phyloP scores from a whole-genome alignment of 2,797 vertebrate genomes.

The Hemitrygon akajei region DNA sequence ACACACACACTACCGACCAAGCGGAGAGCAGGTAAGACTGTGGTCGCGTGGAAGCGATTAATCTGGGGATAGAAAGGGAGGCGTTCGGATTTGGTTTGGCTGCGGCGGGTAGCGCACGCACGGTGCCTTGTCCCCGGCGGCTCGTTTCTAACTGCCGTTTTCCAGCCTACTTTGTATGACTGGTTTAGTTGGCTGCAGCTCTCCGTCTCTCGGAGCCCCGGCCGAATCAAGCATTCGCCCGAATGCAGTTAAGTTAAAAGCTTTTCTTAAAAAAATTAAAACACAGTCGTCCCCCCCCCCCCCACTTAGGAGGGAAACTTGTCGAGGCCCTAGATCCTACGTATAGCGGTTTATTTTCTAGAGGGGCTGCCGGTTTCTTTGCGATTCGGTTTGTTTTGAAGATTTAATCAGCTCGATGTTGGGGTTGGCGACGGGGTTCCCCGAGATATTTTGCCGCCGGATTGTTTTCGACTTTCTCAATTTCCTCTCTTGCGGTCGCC shows the following conservation, averaged over 20 bases:
- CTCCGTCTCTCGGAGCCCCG: conserved; percentile 65
- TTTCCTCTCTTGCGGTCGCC: conserved; percentile 65
- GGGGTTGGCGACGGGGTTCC: conserved; percentile 59
- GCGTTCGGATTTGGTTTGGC: not conserved
- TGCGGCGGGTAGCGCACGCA: not conserved
- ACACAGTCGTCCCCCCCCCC: conserved; percentile 46
- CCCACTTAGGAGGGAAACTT: conserved; percentile 84
- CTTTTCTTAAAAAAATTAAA: conserved; percentile 50
- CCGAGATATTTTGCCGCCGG: conserved; percentile 81
- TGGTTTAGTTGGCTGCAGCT: conserved; percentile 65
- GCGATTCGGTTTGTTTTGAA: conserved; percentile 80
- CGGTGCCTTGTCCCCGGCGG: not conserved
- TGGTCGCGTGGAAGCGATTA: not conserved
- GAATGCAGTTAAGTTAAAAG: conserved; percentile 95
- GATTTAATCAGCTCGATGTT: conserved; percentile 97
- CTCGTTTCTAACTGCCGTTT: not conserved
- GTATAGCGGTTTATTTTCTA: conserved; percentile 58
- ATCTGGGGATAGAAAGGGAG: not conserved
- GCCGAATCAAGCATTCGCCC: conserved; percentile 73
- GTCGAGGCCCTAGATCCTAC: conserved; percentile 82
- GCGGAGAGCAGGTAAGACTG: conserved; percentile 15
- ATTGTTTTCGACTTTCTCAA: conserved; percentile 59
- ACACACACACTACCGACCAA: not conserved
- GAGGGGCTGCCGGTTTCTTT: conserved; percentile 60
- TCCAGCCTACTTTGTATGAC: conserved; percentile 53